Conservation (phyloP, 2,888 invertebrate genomes). For the Spilosoma lubricipeda region DNA sequence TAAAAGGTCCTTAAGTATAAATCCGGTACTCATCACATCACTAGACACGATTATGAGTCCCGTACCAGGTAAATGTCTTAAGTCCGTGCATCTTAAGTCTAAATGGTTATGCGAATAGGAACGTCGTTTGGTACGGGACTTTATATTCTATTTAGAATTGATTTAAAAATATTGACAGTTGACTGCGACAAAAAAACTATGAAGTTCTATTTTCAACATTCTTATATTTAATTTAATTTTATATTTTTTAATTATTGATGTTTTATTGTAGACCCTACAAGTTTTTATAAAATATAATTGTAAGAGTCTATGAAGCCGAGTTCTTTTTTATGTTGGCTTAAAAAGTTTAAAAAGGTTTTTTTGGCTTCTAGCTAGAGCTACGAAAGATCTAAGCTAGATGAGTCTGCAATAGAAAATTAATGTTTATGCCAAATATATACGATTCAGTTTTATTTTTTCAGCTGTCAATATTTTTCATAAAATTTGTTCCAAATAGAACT, state of each 20-base stretch:
- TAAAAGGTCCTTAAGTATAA: neutral
- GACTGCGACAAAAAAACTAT: neutral
- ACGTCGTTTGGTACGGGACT: constrained; percentile 40
- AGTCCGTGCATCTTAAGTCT: constrained; percentile 44
- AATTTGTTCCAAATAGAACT: neutral
- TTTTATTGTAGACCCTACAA: too few relatives aligned
- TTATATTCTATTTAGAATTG: constrained; percentile 2
- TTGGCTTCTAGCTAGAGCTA: too few relatives aligned
- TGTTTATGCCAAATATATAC: too few relatives aligned
- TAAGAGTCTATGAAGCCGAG: too few relatives aligned
- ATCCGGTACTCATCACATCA: constrained; percentile 50
- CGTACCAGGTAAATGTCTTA: constrained; percentile 25
- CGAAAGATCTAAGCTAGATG: too few relatives aligned
- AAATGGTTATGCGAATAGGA: constrained; percentile 51
- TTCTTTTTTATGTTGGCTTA: too few relatives aligned
- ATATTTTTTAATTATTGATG: neutral
- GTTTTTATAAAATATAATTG: too few relatives aligned
- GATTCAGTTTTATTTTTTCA: neutral
- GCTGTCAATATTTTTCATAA: neutral
- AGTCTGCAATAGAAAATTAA: too few relatives aligned
- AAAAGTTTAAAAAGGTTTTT: too few relatives aligned
- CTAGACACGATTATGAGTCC: constrained; percentile 42
- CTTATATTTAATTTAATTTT: neutral
- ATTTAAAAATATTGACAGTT: constrained; percentile 1
- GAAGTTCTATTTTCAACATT: neutral